phyloP scores from a whole-genome alignment of 2,113 vertebrate genomes.

The Phrynosoma platyrhinos region DNA sequence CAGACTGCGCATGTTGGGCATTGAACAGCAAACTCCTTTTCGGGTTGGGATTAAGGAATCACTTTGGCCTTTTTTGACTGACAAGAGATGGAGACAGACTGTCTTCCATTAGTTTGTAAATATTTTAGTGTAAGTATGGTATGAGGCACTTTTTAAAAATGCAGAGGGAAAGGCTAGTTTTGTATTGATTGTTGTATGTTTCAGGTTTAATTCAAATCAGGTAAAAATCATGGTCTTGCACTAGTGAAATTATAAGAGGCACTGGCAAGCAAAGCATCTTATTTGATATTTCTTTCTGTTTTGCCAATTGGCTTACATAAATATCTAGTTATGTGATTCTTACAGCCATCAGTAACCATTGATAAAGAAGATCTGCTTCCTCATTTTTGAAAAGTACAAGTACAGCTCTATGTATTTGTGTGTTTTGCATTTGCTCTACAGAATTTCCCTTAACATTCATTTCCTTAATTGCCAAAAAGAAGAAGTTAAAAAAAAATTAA shows the following conservation, averaged over 20 bases:
- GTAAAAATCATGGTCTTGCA: slow-evolving; percentile 78
- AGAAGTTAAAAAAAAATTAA: not conserved
- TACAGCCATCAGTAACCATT: slow-evolving; percentile 41
- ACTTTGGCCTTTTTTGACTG: slow-evolving; percentile 94
- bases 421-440: slow-evolving; percentile 59
- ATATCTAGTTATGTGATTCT: slow-evolving; percentile 57
- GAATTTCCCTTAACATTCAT: slow-evolving; percentile 50
- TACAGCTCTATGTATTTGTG: slow-evolving; percentile 18
- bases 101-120: slow-evolving; percentile 87
- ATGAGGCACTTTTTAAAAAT: slow-evolving; percentile 81
- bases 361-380: slow-evolving; percentile 57
- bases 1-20: slow-evolving; percentile 88
- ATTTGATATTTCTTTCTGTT: slow-evolving; percentile 58
- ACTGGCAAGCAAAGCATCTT: slow-evolving; percentile 56
- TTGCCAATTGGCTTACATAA: slow-evolving; percentile 52
- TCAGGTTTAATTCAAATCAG: slow-evolving; percentile 73
- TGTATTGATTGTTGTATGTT: slow-evolving; percentile 78
- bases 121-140: slow-evolving; percentile 72
- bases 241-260: slow-evolving; percentile 70
- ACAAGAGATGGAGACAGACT: slow-evolving; percentile 95
- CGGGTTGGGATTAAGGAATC: slow-evolving; percentile 86
- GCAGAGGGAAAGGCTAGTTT: slow-evolving; percentile 78
- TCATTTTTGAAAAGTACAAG: slow-evolving; percentile 49
- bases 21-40: slow-evolving; percentile 88
- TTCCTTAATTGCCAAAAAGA: slow-evolving; percentile 46